These are phyloP conservation scores for Phasianus colchicus DNA, from an alignment of 2,113 vertebrate genomes.

Conservation along the genomic window DNA sequence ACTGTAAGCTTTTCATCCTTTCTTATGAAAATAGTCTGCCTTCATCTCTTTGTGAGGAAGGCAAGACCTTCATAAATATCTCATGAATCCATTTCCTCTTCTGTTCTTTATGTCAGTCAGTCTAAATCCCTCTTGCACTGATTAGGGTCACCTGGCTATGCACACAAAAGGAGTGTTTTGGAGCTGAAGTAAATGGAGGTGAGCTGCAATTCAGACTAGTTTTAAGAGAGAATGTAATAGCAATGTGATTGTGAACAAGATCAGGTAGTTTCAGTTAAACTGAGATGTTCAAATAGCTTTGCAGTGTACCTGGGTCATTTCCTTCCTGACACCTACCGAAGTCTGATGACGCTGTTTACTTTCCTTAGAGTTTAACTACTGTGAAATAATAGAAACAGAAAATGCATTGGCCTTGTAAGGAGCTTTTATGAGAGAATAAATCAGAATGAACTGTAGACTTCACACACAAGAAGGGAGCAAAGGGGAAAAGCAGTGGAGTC, in stretches of 20 bases:
- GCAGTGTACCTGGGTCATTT: background rate
- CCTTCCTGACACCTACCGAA: background rate
- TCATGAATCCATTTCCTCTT: background rate
- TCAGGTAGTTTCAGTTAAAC: accelerated
- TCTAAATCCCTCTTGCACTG: background rate
- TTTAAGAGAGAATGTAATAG: background rate
- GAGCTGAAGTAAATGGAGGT: background rate
- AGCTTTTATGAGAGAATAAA: background rate
- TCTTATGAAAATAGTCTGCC: background rate
- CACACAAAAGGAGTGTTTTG: background rate
- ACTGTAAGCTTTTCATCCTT: background rate
- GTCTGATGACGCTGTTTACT: background rate
- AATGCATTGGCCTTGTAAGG: background rate
- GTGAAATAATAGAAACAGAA: background rate
- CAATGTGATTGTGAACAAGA: background rate
- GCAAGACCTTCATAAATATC: background rate
- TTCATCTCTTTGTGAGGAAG: background rate
- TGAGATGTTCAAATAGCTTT: background rate
- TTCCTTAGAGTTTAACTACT: background rate
- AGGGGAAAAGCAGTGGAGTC: accelerated
- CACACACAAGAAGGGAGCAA: accelerated
- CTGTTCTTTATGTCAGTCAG: background rate
- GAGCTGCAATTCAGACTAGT: background rate
- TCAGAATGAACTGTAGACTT: background rate
- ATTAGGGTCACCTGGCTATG: background rate